Base-by-base conservation (phyloP, 2,797 vertebrate species). In the Melanotaenia pygmaea region DNA sequence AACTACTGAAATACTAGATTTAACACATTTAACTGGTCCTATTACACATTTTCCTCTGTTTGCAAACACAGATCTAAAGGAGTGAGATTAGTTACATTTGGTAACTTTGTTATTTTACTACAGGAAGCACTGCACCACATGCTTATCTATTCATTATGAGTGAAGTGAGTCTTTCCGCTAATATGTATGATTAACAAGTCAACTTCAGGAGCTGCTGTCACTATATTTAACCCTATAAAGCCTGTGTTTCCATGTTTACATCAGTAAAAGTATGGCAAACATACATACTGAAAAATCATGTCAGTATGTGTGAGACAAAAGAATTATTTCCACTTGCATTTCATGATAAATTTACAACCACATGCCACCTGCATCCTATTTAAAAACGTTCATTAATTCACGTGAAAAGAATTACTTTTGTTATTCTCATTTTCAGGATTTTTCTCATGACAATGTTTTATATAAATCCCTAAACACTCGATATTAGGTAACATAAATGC, bases 201-300 rank as follows among this genome's bases (percentile, higher is more conserved):
- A 90, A 84, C 75, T 91, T 92, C 85, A 82, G 80, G 78, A 86
- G 77, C 85, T 67, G 71, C 88, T 79, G 75, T 74, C 76, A 81
- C 84, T 91, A 91, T 87, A 88, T 89, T 90, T 91, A 89, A 85
- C 83, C 67, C 67, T 87, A 82, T 86, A 90, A 79, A 89, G 81
- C 71, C 86, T 65, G 77, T 76, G 91, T 94, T 90, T 91, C 90
- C 91, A 93, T 93, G 90, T 86, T 66, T 88, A 93, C 90, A 16
- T 45, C 60, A 68, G 62, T 81, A 69, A 74, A 84, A 82, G 77
- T 70, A 70, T 38, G 59, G 51, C 64, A 80, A 64, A 83, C 84
- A 67, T 79, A 76, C 80, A 81, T 47, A 20, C 67, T 70, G 47
- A 50, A 68, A 80, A 63, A 79, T 61, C 70, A 76, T 54, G 77